A percentile compares a stretch with the other conserved stretches of the same genome.
phyloP scores from a whole-genome alignment of 2,113 vertebrate species.

The Onychorhynchus coronatus region DNA sequence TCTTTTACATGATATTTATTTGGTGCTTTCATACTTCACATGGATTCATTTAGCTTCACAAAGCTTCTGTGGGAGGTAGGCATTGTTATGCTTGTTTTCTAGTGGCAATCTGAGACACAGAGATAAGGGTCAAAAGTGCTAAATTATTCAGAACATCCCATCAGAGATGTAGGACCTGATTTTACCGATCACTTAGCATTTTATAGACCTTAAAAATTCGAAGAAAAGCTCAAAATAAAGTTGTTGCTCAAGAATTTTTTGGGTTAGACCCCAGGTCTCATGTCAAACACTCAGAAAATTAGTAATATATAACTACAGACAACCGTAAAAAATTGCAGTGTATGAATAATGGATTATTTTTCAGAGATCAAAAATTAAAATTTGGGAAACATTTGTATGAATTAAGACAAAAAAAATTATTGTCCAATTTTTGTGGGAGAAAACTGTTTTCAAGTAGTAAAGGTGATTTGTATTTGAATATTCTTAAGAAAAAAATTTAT shows the following conservation, averaged over 20 bases:
- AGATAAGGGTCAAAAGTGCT: background rate
- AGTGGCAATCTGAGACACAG: background rate
- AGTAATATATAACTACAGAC: background rate
- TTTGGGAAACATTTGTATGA: background rate
- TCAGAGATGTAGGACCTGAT: background rate
- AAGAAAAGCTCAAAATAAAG: background rate
- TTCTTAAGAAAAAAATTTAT: background rate
- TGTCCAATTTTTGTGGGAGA: background rate
- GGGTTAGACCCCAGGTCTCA: background rate
- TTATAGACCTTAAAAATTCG: background rate
- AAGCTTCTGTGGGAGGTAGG: background rate
- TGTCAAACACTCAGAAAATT: background rate
- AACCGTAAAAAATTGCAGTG: background rate
- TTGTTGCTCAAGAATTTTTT: background rate
- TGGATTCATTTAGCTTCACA: background rate
- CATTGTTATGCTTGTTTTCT: background rate
- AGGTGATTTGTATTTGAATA: background rate
- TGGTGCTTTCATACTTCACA: background rate
- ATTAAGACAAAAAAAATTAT: background rate
- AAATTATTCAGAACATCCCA: background rate
- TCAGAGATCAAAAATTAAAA: background rate
- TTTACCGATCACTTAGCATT: background rate
- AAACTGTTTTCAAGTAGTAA: background rate
- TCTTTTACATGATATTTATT: background rate
- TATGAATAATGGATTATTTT: background rate